Evolutionary conservation across 1,140 invertebrate species (phyloP).

Genomic region (Pachypsylla venusta): DNA sequence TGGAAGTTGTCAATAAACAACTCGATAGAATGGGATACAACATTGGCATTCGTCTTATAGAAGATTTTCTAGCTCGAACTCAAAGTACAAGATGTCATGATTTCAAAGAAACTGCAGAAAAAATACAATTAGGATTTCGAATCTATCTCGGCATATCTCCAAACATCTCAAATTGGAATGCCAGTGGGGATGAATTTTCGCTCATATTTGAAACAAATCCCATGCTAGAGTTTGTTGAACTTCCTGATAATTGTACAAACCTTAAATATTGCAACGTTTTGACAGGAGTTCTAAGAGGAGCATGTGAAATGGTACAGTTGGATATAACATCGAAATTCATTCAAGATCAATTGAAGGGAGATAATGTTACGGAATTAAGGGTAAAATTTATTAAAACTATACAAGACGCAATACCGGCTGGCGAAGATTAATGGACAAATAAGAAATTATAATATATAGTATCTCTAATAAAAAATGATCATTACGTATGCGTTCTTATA

Average conservation of each 20-base stretch:
- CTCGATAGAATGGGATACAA: conserved; percentile 92
- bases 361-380: conserved; percentile 82
- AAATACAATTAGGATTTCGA: conserved; percentile 62
- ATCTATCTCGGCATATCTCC: conserved; percentile 85
- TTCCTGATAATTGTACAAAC: conserved; percentile 70
- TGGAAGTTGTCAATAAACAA: conserved; percentile 92
- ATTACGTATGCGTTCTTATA: too few species aligned
- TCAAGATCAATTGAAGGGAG: conserved; percentile 90
- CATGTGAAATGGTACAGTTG: conserved; percentile 87
- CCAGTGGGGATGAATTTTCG: conserved; percentile 91
- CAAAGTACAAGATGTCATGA: conserved; percentile 81
- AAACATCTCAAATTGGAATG: conserved; percentile 83
- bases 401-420: conserved; percentile 94
- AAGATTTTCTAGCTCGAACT: conserved; percentile 92
- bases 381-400: conserved; percentile 90
- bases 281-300: conserved; percentile 83
- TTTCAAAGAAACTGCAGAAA: conserved; percentile 92
- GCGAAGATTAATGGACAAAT: conserved; percentile 96
- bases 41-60: conserved; percentile 92
- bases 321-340: conserved; percentile 50
- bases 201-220: conserved; percentile 90
- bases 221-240: conserved; percentile 94
- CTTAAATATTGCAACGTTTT: conserved; percentile 92
- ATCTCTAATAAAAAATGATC: too few species aligned
- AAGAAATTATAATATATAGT: too few species aligned